These are phyloP conservation scores for Drepana arcuata DNA, from an alignment of 1,140 invertebrate genomes.

Conservation along the genomic window DNA sequence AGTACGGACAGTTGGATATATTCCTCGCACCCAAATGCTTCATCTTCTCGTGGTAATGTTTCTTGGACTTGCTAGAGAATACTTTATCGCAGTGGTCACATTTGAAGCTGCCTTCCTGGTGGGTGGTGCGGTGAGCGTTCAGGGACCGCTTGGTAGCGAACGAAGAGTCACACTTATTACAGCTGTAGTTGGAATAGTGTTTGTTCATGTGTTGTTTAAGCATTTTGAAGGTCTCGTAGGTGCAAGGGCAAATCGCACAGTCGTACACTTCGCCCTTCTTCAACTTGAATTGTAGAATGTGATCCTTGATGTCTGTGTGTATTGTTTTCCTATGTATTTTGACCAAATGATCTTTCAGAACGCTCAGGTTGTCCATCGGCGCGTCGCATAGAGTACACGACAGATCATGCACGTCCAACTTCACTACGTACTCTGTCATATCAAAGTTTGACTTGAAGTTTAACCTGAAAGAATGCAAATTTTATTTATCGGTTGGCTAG, in stretches of 20 bases:
- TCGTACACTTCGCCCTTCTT: constrained; percentile 43
- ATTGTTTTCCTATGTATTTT: constrained; percentile 33
- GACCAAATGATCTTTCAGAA: constrained; percentile 35
- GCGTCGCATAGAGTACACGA: constrained; percentile 30
- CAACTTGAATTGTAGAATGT: constrained; percentile 44
- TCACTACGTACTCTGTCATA: constrained; percentile 41
- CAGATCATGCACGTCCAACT: constrained; percentile 36
- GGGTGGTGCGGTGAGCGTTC: constrained; percentile 35
- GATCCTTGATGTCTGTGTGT: constrained; percentile 44
- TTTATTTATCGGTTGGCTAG: too few species aligned
- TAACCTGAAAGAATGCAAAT: too few species aligned
- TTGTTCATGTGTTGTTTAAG: constrained; percentile 62
- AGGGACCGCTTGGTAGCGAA: constrained; percentile 46
- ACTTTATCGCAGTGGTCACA: constrained; percentile 51
- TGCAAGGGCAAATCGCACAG: constrained; percentile 41
- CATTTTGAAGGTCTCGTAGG: constrained; percentile 59
- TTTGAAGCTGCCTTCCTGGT: constrained; percentile 50
- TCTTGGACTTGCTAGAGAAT: constrained; percentile 38
- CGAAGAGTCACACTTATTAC: constrained; percentile 32
- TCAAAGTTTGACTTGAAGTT: constrained; percentile 35
- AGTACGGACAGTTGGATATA: constrained; percentile 49
- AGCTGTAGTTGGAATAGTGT: constrained; percentile 53
- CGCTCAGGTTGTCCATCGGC: constrained; percentile 24
- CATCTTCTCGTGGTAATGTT: constrained; percentile 45
- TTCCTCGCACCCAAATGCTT: constrained; percentile 42